A percentile compares a stretch with the other conserved stretches of the same genome.
These are phyloP conservation scores for Zingel zingel DNA, from an alignment of 2,113 vertebrate species.

Conservation along the genomic window DNA sequence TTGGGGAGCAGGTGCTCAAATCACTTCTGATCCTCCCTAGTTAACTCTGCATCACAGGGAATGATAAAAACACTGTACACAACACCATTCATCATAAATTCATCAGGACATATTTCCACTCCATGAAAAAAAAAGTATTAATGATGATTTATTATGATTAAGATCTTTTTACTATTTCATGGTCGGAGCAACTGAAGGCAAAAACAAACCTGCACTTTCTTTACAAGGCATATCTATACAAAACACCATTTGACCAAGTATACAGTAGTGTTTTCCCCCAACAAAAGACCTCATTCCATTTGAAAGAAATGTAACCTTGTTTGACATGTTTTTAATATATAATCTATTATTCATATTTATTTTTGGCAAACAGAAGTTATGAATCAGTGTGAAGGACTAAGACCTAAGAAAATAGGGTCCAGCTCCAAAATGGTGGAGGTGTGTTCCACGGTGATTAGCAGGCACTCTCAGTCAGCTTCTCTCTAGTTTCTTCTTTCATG, in stretches of 20 bases:
- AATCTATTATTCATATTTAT: neutral
- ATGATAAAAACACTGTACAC: conserved; percentile 22
- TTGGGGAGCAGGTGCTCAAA: conserved; percentile 28
- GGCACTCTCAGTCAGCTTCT: neutral
- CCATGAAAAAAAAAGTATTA: neutral
- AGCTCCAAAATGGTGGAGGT: neutral
- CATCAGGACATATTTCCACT: neutral
- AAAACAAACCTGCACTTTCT: neutral
- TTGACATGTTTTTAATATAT: neutral
- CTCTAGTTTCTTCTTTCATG: neutral
- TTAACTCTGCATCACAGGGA: conserved; percentile 22
- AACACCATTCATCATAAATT: neutral
- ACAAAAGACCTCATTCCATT: neutral
- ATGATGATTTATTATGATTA: conserved; percentile 8
- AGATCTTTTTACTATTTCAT: neutral
- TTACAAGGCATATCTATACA: neutral
- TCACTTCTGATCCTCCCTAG: conserved; percentile 12
- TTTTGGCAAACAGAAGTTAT: neutral
- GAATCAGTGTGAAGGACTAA: neutral
- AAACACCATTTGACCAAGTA: neutral
- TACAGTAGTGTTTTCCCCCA: neutral
- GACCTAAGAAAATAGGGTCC: neutral
- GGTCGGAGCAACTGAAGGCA: neutral
- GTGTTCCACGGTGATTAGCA: no score
- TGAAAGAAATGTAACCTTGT: neutral